Conservation (phyloP, 92 coral and sea anemone genomes). For the Actinostola sp. region DNA sequence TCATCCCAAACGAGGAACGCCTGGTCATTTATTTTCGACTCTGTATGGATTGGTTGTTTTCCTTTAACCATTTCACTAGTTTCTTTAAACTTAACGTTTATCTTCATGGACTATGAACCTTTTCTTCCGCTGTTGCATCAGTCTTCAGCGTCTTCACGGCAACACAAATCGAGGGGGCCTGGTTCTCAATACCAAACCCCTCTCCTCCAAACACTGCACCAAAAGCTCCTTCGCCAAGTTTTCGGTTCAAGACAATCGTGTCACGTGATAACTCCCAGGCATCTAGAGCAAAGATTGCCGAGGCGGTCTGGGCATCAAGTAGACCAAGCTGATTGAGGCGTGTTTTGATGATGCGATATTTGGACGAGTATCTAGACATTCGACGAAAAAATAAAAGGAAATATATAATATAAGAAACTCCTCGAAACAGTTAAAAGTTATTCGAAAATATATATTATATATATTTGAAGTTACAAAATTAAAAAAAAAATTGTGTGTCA, state of each 20-base stretch:
- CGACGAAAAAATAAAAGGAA: not conserved
- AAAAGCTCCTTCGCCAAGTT: constrained; percentile 84
- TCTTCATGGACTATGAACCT: no score
- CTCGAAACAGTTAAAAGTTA: no score
- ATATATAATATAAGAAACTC: not conserved
- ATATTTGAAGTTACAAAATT: no score
- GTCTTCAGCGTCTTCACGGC: constrained; percentile 74
- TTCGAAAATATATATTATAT: no score
- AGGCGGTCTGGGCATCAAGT: constrained; percentile 53
- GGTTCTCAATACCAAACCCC: constrained; percentile 54
- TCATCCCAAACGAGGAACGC: no score
- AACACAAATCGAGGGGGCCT: constrained; percentile 54
- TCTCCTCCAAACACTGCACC: constrained; percentile 90
- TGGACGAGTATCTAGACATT: constrained; percentile 74
- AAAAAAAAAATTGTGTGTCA: no score
- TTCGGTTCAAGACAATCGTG: constrained; percentile 63
- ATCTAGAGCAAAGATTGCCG: constrained; percentile 70
- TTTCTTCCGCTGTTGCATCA: constrained; percentile 71
- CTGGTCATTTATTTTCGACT: no score
- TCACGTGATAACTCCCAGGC: constrained; percentile 80
- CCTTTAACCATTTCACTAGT: no score
- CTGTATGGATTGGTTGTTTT: no score
- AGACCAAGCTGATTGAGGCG: constrained; percentile 82
- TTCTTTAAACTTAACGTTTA: no score
- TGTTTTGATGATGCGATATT: constrained; percentile 66